Evolutionary conservation across 2,113 vertebrate species (phyloP).

Genomic region (Istiophorus platypterus): DNA sequence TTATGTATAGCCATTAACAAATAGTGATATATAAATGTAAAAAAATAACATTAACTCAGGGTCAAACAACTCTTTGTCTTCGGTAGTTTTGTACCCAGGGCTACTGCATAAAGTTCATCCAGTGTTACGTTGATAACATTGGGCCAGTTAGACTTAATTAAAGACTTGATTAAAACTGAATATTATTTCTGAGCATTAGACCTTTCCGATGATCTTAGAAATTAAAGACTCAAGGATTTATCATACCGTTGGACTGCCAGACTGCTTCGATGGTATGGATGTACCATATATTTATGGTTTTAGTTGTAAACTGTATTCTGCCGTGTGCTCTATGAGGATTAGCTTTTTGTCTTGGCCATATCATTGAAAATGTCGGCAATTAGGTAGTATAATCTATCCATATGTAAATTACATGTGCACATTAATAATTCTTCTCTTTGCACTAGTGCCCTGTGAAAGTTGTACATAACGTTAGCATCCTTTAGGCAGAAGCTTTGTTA

Average conservation of each 20-base stretch:
- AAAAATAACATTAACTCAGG: no score
- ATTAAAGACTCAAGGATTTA: neutral
- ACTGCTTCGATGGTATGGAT: neutral
- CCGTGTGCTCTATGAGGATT: no score
- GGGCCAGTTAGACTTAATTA: neutral
- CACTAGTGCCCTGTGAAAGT: neutral
- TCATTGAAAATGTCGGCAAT: no score
- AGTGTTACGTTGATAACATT: neutral
- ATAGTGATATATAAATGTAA: neutral
- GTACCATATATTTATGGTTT: neutral
- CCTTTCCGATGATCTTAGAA: no score
- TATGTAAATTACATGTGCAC: neutral
- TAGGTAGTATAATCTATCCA: neutral
- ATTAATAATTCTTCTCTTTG: neutral
- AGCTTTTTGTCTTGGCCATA: neutral
- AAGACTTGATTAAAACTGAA: neutral
- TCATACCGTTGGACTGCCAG: neutral
- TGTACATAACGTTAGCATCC: neutral
- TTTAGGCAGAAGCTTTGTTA: neutral
- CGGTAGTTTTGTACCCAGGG: neutral
- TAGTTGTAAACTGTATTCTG: neutral
- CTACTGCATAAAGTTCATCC: neutral
- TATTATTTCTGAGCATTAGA: neutral
- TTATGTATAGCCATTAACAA: neutral
- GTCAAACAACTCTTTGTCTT: no score